These are phyloP conservation scores for Erpetoichthys calabaricus DNA, from an alignment of 2,797 vertebrate species.

Conservation along the genomic window DNA sequence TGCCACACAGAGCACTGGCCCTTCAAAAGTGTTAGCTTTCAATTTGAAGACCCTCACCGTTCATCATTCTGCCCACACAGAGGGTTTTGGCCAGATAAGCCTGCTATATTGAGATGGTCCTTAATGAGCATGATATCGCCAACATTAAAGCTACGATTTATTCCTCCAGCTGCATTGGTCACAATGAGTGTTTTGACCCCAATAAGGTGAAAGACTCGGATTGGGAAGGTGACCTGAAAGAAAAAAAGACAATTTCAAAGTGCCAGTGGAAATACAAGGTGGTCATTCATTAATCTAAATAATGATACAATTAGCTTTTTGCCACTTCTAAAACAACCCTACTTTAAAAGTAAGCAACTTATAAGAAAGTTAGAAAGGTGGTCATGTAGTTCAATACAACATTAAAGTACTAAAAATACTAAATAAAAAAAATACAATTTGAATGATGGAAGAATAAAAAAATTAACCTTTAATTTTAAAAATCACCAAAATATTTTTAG, in stretches of 20 bases:
- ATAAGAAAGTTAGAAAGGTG: no score
- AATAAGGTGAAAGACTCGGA: constrained; percentile 63
- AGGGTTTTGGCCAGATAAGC: constrained; percentile 53
- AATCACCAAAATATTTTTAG: no score
- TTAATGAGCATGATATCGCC: constrained; percentile 73
- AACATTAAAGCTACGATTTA: constrained; percentile 45
- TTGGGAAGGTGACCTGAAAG: constrained; percentile 58
- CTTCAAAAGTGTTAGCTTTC: not conserved
- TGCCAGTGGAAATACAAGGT: not conserved
- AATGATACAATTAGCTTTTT: no score
- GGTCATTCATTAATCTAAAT: no score
- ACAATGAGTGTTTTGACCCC: constrained; percentile 62
- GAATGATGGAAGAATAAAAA: no score
- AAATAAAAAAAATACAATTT: no score
- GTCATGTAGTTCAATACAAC: no score
- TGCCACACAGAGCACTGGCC: not conserved
- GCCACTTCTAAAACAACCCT: no score
- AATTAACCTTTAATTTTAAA: no score
- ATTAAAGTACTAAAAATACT: no score
- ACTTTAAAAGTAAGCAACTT: no score
- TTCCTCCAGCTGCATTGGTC: constrained; percentile 66
- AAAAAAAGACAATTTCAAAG: constrained; percentile 6
- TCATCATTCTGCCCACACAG: constrained; percentile 47
- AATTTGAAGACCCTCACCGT: constrained; percentile 27
- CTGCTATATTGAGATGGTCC: constrained; percentile 69